Evolutionary conservation across 2,797 vertebrate genomes (phyloP).

Genomic region (Taeniopygia guttata): DNA sequence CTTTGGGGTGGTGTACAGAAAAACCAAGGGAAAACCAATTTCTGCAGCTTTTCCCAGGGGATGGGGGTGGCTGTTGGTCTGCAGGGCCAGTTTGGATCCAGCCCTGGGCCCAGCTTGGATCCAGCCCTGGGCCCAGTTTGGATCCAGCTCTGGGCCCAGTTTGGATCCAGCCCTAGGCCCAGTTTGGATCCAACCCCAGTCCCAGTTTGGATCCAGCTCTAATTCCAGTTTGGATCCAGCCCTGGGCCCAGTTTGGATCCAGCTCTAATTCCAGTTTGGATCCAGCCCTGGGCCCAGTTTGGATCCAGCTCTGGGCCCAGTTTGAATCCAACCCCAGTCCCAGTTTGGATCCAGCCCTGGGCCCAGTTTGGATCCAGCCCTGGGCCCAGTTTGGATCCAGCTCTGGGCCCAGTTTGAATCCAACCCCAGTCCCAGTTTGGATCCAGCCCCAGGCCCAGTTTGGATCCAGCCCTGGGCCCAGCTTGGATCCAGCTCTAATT

Average conservation of each 20-base stretch:
- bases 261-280: not conserved
- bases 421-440: not conserved
- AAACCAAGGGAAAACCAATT: fast-evolving
- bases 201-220: not conserved
- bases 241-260: fast-evolving
- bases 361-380: not conserved
- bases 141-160: not conserved
- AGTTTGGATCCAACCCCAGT: fast-evolving
- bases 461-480: not conserved
- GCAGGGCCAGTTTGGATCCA: not conserved
- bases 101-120: too few species aligned
- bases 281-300: not conserved
- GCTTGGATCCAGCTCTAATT: not conserved
- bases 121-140: too few species aligned
- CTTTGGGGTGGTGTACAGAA: not conserved
- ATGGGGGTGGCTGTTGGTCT: not conserved
- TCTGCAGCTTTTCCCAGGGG: not conserved
- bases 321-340: too few species aligned
- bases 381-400: not conserved
- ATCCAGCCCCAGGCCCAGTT: not conserved
- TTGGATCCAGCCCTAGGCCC: not conserved
- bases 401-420: fast-evolving
- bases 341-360: too few species aligned
- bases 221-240: fast-evolving
- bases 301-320: not conserved